Conservation (phyloP, 1,140 invertebrate species). For the Armadillidium nasatum region DNA sequence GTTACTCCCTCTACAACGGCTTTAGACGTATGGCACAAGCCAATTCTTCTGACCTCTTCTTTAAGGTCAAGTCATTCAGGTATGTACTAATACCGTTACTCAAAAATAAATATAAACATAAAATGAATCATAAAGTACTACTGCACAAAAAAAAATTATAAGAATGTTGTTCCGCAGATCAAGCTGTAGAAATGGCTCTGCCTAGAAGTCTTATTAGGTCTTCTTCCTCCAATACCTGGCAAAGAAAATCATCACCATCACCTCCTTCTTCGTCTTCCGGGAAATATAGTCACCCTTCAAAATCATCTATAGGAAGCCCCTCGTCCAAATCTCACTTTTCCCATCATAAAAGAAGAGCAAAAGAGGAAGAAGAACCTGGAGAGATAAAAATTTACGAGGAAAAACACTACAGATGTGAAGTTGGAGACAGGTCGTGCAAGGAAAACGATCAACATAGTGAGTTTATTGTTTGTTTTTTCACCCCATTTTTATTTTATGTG, state of each 20-base stretch:
- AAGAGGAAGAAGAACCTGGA: not conserved
- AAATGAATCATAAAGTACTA: too few species aligned
- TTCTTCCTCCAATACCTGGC: not conserved
- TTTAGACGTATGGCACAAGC: slow-evolving; percentile 59
- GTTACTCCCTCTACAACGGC: slow-evolving; percentile 55
- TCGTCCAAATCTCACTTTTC: not conserved
- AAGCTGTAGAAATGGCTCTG: not conserved
- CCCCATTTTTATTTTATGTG: too few species aligned
- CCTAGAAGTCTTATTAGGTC: not conserved
- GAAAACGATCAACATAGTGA: not conserved
- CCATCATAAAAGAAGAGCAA: not conserved
- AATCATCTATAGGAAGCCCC: not conserved
- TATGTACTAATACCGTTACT: not conserved
- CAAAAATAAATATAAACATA: too few species aligned
- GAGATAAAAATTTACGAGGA: not conserved
- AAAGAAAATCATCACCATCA: not conserved
- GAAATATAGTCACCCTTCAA: not conserved
- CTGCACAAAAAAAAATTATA: too few species aligned
- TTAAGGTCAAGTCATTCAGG: not conserved
- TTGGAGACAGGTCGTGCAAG: not conserved
- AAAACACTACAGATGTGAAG: not conserved
- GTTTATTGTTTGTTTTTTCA: too few species aligned
- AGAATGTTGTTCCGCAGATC: not conserved
- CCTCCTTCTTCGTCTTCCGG: not conserved
- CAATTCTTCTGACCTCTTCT: slow-evolving; percentile 48